Base-by-base conservation (phyloP, 1,140 invertebrate genomes). In the Leptinotarsa defecta region DNA sequence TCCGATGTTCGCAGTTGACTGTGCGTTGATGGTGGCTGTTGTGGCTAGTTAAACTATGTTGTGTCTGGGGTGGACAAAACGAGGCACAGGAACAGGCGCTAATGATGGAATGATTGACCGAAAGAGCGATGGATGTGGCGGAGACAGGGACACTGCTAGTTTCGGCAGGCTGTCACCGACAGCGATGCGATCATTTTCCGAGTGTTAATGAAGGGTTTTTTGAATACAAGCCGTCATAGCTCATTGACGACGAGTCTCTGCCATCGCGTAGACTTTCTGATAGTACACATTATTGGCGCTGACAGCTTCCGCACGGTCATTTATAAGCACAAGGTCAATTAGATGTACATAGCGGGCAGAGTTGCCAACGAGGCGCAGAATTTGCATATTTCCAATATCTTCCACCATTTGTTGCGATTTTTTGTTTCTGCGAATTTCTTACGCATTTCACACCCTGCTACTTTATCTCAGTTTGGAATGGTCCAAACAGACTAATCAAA, bases 271-370 rank as follows among this genome's bases (percentile, higher is more conserved):
- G 74, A 77, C 80, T 73, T 77, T 81, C 81, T 83, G 81, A 83
- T 82, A 80, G 78, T 79, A 82, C 79, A 81, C 79, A 80, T 81
- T 81, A 82, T 82, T 83, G 83, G 74, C 77, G 76, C 68, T 83
- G 83, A 83, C 83, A 83, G 81, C 80, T 79, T 80, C 78, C 71
- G 77, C 78, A 69, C 77, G 81, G 81, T 81, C 80, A 81, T 83
- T 83, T 83, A 83, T 83, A 83, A 83, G 80, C 76, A 67, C 80
- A 81, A 81, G 81, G 82, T 82, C 82, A 82, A 83, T 83, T 82
- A 78, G 77, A 78, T 78, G 77, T 78, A 71, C 72, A 78, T 70
- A 80, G 79, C 15, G 1, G 52, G 52, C 27, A 34, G 27, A 8
- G 27, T 34, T 34, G 27, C 77, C 27, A 34, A 34, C 27, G 6